Percentiles rank a stretch among this genome's conserved stretches.
These are phyloP conservation scores for Elephantulus edwardii DNA, from an alignment of 2,113 vertebrate species.

Conservation along the genomic window DNA sequence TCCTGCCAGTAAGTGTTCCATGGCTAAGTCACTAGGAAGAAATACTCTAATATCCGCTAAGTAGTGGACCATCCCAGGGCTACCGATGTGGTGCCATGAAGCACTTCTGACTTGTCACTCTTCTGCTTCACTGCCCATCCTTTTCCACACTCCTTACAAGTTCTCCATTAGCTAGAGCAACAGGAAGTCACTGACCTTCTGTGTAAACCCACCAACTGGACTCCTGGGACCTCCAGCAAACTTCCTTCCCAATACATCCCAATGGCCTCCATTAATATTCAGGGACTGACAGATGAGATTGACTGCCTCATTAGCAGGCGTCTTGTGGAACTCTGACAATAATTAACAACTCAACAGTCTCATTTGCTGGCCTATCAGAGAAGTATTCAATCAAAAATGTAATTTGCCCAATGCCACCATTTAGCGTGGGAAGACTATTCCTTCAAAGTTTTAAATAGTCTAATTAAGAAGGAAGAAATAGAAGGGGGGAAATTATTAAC, in stretches of 20 bases:
- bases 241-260: constrained; percentile 54
- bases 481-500: constrained; percentile 86
- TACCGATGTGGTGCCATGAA: not conserved
- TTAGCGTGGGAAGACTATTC: constrained; percentile 87
- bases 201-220: not conserved
- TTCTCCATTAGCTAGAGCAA: not conserved
- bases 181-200: not conserved
- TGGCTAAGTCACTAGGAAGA: not conserved
- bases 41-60: not conserved
- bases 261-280: constrained; percentile 83
- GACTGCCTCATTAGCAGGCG: constrained; percentile 89
- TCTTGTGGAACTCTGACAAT: constrained; percentile 87
- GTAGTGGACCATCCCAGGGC: not conserved
- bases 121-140: not conserved
- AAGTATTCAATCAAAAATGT: constrained; percentile 91
- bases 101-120: not conserved
- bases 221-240: not conserved
- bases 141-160: not conserved
- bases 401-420: constrained; percentile 87
- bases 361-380: constrained; percentile 90
- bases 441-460: constrained; percentile 89
- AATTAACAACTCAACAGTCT: constrained; percentile 89
- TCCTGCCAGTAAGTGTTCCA: not conserved
- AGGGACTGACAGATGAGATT: constrained; percentile 83
- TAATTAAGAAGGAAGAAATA: constrained; percentile 90